Conservation (phyloP, 2,797 vertebrate genomes). For the Neolamprologus multifasciatus region DNA sequence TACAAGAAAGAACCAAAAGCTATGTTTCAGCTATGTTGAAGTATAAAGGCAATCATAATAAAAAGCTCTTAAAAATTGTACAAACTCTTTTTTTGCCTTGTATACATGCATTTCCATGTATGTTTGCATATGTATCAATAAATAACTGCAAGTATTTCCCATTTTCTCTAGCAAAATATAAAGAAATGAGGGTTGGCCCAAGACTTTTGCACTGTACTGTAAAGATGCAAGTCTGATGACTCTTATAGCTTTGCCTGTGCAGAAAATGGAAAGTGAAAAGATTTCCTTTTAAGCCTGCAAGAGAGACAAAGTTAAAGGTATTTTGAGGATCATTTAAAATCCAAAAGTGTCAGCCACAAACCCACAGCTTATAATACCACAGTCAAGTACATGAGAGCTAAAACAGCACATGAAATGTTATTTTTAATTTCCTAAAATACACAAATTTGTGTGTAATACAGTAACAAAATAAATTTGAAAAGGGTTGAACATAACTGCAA, state of each 20-base stretch:
- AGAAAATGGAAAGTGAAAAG: conserved; percentile 18
- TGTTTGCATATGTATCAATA: background rate
- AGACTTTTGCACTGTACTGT: background rate
- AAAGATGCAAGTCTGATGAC: background rate
- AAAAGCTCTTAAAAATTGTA: background rate
- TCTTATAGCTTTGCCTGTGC: background rate
- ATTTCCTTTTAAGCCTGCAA: conserved; percentile 2
- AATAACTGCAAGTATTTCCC: background rate
- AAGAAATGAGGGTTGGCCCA: background rate
- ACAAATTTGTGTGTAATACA: background rate
- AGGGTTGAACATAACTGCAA: background rate
- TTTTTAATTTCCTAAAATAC: background rate
- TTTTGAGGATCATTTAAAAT: conserved; percentile 15
- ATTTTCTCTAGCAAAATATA: background rate
- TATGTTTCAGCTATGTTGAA: background rate
- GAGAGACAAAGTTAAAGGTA: conserved; percentile 15
- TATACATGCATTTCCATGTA: background rate
- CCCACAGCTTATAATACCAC: conserved; percentile 1
- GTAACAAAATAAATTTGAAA: conserved; percentile 9
- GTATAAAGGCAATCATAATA: background rate
- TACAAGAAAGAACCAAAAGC: background rate
- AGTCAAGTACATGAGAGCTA: conserved; percentile 5
- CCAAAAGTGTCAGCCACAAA: conserved; percentile 6
- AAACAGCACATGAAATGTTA: background rate
- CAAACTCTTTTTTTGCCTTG: too few relatives aligned